Evolutionary conservation across 2,888 invertebrate genomes (phyloP), one percentile per base, ranked within the genome.

Genomic region (Pheosia gnoma): DNA sequence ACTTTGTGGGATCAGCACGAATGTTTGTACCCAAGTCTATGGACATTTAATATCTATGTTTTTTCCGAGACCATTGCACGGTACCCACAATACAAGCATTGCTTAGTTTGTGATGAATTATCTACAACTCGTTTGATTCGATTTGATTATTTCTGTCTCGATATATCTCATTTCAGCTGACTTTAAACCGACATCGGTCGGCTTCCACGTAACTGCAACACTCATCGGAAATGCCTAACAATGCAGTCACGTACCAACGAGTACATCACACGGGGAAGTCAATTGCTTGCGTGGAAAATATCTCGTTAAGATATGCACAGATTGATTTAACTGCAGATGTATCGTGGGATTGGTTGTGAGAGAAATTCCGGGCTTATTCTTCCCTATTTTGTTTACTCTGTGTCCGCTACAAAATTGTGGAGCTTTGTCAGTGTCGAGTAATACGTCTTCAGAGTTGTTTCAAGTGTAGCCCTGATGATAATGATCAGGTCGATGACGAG

Each of bases 161-260:
- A 39, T 55, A 39, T 55, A 37, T 53, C 53, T 53, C 53, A 11
- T 39, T 55, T 39, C 39, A 55, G 39, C 39, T 55, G 55, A 55
- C 10, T 54, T 54, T 7, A 39, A 39, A n/a, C 70, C 69, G 62
- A 54, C 67, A 72, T 60, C 55, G 63, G 58, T 58, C 58, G 8
- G 61, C 61, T 72, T 72, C 72, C 63, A 59, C 55, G 70, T 72
- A 72, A n/a, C 52, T 59, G 53, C 49, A 5, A 52, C 51, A 59
- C 49, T 72, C 65, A 72, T 72, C 70, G 72, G 72, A 72, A 72
- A 72, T 68, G 61, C 55, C 39, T 59, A 65, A 70, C 72, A 68
- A 66, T 71, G 62, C 68, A 58, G 55, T 61, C 59, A 57, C 59
- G 57, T 51, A 45, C 5, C 4, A 11, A 41, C 11, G 4, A 25